Percentiles rank a stretch among this genome's conserved stretches.
phyloP scores from a whole-genome alignment of 1,140 invertebrate species.

The Vanessa tameamea region DNA sequence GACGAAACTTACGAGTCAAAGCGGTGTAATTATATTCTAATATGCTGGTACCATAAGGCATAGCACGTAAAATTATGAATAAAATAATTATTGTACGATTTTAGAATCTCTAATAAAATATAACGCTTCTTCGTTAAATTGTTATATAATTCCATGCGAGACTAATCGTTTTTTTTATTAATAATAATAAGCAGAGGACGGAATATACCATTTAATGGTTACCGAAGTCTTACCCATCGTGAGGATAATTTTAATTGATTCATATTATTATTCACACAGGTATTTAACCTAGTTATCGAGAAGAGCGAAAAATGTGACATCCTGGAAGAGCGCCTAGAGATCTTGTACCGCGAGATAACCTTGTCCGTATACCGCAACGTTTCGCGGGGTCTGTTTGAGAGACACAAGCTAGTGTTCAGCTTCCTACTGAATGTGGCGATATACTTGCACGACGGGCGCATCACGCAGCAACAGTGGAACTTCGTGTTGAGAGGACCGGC shows the following conservation, averaged over 20 bases:
- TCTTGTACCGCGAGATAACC: slow-evolving; percentile 88
- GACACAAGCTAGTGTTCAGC: slow-evolving; percentile 94
- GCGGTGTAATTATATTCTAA: too few relatives aligned
- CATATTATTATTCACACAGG: slow-evolving; percentile 64
- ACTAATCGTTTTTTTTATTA: too few relatives aligned
- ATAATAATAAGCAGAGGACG: too few relatives aligned
- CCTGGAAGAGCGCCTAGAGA: slow-evolving; percentile 83
- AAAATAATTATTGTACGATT: too few relatives aligned
- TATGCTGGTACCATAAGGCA: too few relatives aligned
- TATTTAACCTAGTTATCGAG: slow-evolving; percentile 89
- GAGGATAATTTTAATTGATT: not conserved
- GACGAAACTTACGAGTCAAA: too few relatives aligned
- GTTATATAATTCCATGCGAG: too few relatives aligned
- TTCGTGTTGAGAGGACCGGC: slow-evolving; percentile 87
- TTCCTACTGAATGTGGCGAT: slow-evolving; percentile 91
- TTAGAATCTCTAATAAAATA: too few relatives aligned
- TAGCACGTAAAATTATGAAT: too few relatives aligned
- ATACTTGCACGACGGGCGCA: slow-evolving; percentile 82
- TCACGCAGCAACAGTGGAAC: slow-evolving; percentile 85
- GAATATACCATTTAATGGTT: too few relatives aligned
- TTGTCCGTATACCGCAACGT: slow-evolving; percentile 92
- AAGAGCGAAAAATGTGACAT: slow-evolving; percentile 84
- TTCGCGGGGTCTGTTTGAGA: slow-evolving; percentile 93
- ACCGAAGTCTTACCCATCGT: not conserved
- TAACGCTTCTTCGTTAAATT: too few relatives aligned